Percentiles rank a stretch among this genome's conserved stretches.
Evolutionary conservation across 2,113 vertebrate genomes (phyloP).

Genomic region (Plecturocebus donacophilus): DNA sequence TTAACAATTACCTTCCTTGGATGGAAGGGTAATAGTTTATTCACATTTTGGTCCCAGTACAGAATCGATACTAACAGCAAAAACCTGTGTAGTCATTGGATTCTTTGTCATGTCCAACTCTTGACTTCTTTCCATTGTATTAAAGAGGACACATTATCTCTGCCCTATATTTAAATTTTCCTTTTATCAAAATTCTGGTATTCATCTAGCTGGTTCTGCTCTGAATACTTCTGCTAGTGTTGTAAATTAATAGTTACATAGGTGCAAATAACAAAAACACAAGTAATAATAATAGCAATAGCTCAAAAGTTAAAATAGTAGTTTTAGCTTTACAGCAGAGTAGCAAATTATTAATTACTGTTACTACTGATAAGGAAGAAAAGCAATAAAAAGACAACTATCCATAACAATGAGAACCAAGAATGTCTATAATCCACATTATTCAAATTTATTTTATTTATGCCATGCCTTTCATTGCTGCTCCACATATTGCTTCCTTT

Average conservation of each 20-base stretch:
- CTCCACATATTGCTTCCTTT: neutral
- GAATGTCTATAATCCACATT: neutral
- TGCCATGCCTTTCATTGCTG: neutral
- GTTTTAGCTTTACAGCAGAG: neutral
- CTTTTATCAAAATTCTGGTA: neutral
- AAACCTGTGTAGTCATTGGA: neutral
- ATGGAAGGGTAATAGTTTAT: slow-evolving; percentile 36
- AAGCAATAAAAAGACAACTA: neutral
- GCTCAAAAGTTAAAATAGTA: neutral
- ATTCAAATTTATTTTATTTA: slow-evolving; percentile 3
- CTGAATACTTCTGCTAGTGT: neutral
- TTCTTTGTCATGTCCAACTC: neutral
- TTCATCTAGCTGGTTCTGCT: neutral
- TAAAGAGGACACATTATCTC: neutral
- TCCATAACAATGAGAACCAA: neutral
- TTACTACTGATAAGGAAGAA: slow-evolving; percentile 3
- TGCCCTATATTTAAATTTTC: neutral
- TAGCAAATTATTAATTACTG: neutral
- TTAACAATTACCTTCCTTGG: slow-evolving; percentile 39
- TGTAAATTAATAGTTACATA: neutral
- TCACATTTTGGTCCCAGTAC: neutral
- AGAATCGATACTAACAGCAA: neutral
- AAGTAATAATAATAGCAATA: neutral
- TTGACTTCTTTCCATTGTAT: neutral
- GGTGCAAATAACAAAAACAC: neutral